phyloP scores from a whole-genome alignment of 2,113 vertebrate genomes.

The Marcusenius ussheri region DNA sequence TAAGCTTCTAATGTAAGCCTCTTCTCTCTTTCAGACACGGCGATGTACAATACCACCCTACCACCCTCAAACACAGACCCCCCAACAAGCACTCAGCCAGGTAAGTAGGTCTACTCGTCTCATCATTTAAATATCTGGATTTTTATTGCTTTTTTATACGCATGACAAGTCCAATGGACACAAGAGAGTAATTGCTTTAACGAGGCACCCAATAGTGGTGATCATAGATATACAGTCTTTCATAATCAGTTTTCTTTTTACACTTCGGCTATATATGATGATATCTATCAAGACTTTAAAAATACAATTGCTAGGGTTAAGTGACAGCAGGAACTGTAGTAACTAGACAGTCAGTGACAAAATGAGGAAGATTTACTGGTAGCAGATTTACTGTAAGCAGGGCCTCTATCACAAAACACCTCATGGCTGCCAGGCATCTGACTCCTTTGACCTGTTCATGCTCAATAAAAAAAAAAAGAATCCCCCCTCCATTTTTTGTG shows the following conservation, averaged over 20 bases:
- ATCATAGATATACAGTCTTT: not conserved
- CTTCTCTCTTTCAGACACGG: conserved; percentile 69
- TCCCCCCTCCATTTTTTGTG: conserved; percentile 25
- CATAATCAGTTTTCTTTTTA: not conserved
- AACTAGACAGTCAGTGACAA: not conserved
- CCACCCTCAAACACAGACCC: conserved; percentile 52
- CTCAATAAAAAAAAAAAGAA: conserved; percentile 13
- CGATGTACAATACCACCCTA: conserved; percentile 90
- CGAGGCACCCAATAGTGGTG: not conserved
- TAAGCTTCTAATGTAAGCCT: not conserved
- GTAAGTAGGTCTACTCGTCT: conserved; percentile 39
- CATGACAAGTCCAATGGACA: not conserved
- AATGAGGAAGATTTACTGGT: not conserved
- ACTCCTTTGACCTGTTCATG: not conserved
- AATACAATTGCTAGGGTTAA: not conserved
- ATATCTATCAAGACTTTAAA: not conserved
- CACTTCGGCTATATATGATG: not conserved
- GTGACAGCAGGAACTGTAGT: not conserved
- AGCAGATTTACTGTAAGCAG: not conserved
- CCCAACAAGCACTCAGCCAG: conserved; percentile 62
- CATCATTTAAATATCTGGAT: not conserved
- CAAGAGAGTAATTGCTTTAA: not conserved
- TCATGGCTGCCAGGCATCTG: not conserved
- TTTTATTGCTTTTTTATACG: not conserved
- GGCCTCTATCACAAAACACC: not conserved